Evolutionary conservation across 2,888 invertebrate species (phyloP), one percentile per base, ranked within the genome.

Genomic region (Sisyra terminalis): DNA sequence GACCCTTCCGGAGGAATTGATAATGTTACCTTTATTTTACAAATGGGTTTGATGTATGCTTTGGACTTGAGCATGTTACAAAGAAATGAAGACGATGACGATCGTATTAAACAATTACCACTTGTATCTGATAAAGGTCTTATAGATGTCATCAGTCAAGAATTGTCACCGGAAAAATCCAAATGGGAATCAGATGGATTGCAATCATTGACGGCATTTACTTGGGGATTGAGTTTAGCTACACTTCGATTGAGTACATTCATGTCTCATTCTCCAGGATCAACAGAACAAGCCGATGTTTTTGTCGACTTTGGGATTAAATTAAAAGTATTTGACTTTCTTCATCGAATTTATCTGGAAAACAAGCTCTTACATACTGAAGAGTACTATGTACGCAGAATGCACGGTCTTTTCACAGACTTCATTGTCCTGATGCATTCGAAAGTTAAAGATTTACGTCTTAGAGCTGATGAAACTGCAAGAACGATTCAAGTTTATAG

Each of bases 371-470:
- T 90, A 44, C 75, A 73, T 50, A 71, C 72, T 46, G 78, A 79
- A 60, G 84, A 88, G 60, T 90, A 88, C 58, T 83, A 88, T 55
- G 70, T 85, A 52, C 73, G 84, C 15, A 73, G 87, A 36, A 65
- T 93, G 37, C 94, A 96, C 63, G 71, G 75, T 11, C 66, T 94
- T 7, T 69, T 94, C 42, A 87, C 89, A 0, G 93, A 94, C 63
- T 93, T 96, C 53, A 87, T 96, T 39, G 80, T 86, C 47, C 73
- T 85, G 43, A 87, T 93, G 87, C 93, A 92, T 42, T 72, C 89
- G 39, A 93, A 92, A 73, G 75, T 86, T 0, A 84, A 84, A 52
- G 86, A 87, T 57, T 61, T 88, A 46, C 67, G 84, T 39, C 79
- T 78, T 52, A 70, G 84, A 51, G 92, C 90, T 0, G 93, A 94